These are phyloP conservation scores for Coendou prehensilis DNA, from an alignment of 2,797 vertebrate genomes.

Conservation along the genomic window DNA sequence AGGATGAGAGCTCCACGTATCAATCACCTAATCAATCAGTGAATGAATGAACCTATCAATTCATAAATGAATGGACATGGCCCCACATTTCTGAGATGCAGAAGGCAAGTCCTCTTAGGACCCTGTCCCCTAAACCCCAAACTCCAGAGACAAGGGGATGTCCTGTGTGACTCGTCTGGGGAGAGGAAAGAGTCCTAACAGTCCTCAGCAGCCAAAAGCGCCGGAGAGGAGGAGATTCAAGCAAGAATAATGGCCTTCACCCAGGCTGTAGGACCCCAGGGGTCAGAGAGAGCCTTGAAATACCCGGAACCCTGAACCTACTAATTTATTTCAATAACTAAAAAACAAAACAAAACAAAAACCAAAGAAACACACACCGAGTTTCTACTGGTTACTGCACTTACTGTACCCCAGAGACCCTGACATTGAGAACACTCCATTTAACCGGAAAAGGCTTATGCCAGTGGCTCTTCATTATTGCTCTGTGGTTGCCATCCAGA, in stretches of 20 bases:
- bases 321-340: background rate
- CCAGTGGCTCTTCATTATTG: background rate
- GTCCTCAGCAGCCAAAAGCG: background rate
- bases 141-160: background rate
- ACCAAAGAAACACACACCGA: background rate
- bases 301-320: background rate
- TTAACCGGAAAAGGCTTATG: background rate
- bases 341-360: background rate
- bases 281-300: background rate
- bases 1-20: background rate
- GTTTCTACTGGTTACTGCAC: background rate
- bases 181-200: background rate
- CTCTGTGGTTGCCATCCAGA: background rate
- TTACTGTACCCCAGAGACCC: background rate
- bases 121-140: accelerated
- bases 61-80: background rate
- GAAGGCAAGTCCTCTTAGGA: background rate
- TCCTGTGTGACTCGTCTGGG: background rate
- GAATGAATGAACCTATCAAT: background rate
- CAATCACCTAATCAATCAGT: background rate
- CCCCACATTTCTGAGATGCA: background rate
- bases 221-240: background rate
- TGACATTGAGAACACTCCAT: accelerated
- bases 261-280: background rate
- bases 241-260: background rate